Evolutionary conservation across 2,797 vertebrate genomes (phyloP).

Genomic region (Arnoldichthys spilopterus): DNA sequence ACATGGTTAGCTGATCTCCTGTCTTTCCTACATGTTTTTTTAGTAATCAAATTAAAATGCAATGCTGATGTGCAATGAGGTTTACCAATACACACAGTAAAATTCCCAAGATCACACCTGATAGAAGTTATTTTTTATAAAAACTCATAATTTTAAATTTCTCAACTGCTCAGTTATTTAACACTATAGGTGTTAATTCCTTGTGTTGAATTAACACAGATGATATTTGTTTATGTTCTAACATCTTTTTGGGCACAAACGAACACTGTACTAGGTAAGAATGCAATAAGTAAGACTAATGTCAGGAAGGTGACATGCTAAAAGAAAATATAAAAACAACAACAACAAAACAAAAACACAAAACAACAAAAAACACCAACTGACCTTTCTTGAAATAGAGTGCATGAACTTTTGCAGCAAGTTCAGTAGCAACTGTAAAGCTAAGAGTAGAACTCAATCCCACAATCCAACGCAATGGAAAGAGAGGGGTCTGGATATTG

Average conservation of each 20-base stretch:
- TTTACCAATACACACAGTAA: constrained; percentile 4
- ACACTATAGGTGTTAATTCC: not conserved
- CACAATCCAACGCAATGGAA: constrained; percentile 62
- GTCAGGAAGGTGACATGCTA: constrained; percentile 7
- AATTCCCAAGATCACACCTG: constrained; percentile 16
- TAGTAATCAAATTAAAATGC: constrained; percentile 15
- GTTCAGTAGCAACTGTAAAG: constrained; percentile 52
- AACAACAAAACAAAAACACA: too few species aligned
- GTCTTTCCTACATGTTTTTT: constrained; percentile 30
- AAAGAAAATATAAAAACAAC: not conserved
- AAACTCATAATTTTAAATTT: not conserved
- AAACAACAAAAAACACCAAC: not conserved
- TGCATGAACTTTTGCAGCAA: constrained; percentile 53
- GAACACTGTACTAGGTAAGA: not conserved
- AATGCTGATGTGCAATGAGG: not conserved
- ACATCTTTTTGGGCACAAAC: not conserved
- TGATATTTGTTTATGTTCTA: not conserved
- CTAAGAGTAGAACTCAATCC: constrained; percentile 45
- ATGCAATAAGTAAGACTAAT: constrained; percentile 4
- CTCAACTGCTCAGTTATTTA: not conserved
- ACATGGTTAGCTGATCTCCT: constrained; percentile 28
- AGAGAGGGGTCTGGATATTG: constrained; percentile 80
- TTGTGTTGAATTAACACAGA: not conserved
- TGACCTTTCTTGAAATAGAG: constrained; percentile 44
- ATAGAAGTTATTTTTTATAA: not conserved